These are phyloP conservation scores for Oryzias curvinotus DNA, from an alignment of 2,113 vertebrate genomes.

Conservation along the genomic window DNA sequence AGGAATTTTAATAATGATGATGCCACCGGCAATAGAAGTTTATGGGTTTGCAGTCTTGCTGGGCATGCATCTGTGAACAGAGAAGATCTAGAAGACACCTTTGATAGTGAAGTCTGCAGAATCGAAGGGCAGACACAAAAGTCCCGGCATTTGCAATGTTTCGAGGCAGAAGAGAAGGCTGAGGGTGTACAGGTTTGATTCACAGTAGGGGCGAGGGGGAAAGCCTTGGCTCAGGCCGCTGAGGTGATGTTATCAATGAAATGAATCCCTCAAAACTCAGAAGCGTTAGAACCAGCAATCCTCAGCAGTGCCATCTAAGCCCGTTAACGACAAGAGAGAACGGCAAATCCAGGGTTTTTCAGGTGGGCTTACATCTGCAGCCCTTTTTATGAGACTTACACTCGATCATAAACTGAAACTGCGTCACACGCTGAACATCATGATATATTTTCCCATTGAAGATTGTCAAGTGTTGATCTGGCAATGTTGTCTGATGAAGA, in stretches of 20 bases:
- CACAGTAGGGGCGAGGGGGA: constrained; percentile 19
- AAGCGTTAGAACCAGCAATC: constrained; percentile 47
- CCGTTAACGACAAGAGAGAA: constrained; percentile 41
- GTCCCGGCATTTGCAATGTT: constrained; percentile 12
- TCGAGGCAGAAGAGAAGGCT: constrained; percentile 7
- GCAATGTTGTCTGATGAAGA: too few relatives aligned
- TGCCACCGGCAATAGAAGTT: constrained; percentile 7
- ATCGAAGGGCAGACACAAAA: constrained; percentile 20
- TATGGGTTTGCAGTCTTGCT: neutral
- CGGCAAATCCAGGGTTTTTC: constrained; percentile 19
- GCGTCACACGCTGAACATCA: neutral
- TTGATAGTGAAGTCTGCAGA: constrained; percentile 4
- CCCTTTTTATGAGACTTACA: constrained; percentile 1
- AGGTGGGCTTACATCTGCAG: neutral
- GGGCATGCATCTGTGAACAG: neutral
- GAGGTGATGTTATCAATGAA: constrained; percentile 68
- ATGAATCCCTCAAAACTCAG: constrained; percentile 57
- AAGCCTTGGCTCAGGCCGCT: constrained; percentile 46
- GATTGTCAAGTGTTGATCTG: too few relatives aligned
- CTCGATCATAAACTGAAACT: neutral
- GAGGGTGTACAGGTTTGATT: constrained; percentile 35
- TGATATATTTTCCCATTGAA: too few relatives aligned
- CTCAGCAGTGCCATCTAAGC: constrained; percentile 41
- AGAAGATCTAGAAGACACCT: neutral
- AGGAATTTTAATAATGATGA: constrained; percentile 42